Evolutionary conservation across 2,113 vertebrate species (phyloP).

Genomic region (Peromyscus californicus): DNA sequence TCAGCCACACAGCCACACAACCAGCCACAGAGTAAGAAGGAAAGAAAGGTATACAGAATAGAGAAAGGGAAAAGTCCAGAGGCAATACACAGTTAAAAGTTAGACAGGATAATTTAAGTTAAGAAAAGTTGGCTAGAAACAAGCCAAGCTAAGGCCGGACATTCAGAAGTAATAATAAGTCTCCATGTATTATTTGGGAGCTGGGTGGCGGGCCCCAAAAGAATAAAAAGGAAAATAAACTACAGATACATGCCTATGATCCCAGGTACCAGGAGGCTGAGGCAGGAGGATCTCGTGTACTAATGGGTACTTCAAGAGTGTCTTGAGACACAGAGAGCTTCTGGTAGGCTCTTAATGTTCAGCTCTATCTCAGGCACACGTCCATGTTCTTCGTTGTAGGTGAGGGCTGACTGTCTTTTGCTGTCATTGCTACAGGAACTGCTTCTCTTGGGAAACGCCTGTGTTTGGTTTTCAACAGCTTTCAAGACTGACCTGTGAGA

Average conservation of each 20-base stretch:
- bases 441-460: not conserved
- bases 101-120: too few species aligned
- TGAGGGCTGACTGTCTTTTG: not conserved
- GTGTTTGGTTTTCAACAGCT: not conserved
- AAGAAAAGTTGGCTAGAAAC: too few species aligned
- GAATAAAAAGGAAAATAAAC: too few species aligned
- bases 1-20: too few species aligned
- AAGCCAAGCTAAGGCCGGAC: too few species aligned
- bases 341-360: not conserved
- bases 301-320: not conserved
- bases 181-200: too few species aligned
- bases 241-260: not conserved
- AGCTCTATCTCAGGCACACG: not conserved
- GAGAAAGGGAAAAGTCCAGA: too few species aligned
- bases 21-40: too few species aligned
- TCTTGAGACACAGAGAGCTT: not conserved
- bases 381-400: not conserved
- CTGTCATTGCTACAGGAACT: not conserved
- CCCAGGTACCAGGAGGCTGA: not conserved
- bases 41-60: too few species aligned
- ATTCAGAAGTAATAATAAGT: too few species aligned
- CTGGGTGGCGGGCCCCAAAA: too few species aligned
- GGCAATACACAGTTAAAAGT: too few species aligned
- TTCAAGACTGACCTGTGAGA: conserved; percentile 27
- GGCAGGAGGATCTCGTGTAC: not conserved